Evolutionary conservation across 2,888 invertebrate genomes (phyloP).

Genomic region (Heliconius ismenius): DNA sequence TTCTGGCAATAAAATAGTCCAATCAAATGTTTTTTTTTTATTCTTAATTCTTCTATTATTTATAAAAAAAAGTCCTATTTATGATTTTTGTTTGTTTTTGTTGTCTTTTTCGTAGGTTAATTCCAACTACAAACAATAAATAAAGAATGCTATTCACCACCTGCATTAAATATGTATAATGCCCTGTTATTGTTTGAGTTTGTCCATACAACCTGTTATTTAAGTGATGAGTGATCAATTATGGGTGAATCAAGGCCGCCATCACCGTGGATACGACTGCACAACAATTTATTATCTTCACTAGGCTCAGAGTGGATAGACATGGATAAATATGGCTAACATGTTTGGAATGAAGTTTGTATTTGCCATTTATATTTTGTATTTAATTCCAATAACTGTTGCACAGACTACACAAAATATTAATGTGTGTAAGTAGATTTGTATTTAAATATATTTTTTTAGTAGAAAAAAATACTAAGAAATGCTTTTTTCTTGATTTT

Average conservation of each 20-base stretch:
- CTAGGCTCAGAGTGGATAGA: neutral
- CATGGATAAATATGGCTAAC: constrained; percentile 52
- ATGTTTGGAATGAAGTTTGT: constrained; percentile 47
- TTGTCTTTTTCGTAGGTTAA: neutral
- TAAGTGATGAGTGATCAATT: constrained; percentile 64
- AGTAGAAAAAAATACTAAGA: neutral
- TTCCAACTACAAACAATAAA: constrained; percentile 1
- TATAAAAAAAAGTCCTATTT: neutral
- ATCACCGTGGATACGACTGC: constrained; percentile 70
- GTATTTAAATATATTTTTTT: neutral
- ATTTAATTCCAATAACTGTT: constrained; percentile 50
- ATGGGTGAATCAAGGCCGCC: constrained; percentile 66
- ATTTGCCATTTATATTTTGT: constrained; percentile 49
- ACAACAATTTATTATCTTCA: constrained; percentile 50
- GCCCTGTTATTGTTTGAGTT: neutral
- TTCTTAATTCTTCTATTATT: constrained; percentile 33
- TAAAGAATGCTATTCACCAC: constrained; percentile 6
- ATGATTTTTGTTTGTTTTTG: neutral
- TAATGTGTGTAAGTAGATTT: constrained; percentile 84
- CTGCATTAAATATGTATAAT: neutral
- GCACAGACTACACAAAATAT: constrained; percentile 87
- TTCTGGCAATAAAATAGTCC: constrained; percentile 82
- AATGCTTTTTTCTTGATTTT: too few species aligned
- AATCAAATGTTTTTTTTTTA: constrained; percentile 59
- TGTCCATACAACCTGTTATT: constrained; percentile 43